Base-by-base conservation (phyloP, 2,888 invertebrate genomes). In the Cephus sareptanus region DNA sequence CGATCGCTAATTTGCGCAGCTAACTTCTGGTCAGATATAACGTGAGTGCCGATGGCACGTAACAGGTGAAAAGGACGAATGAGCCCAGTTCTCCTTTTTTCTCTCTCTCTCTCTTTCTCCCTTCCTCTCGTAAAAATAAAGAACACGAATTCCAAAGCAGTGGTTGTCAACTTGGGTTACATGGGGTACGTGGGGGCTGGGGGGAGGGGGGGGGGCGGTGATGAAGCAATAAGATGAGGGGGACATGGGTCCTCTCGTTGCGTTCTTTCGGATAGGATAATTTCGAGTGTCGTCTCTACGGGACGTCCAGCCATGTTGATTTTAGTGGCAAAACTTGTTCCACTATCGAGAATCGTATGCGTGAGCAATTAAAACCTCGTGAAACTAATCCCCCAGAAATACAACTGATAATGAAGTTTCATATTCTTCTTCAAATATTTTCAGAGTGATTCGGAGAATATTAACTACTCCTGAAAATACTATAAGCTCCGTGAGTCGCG, bases 131-230 rank as follows among this genome's bases (percentile, higher is more conserved):
- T 87, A 88, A 89, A 89, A 89, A 89, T 89, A 87, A 89, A 89
- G 86, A 86, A 87, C 81, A 87, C 86, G 86, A 89, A 89, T 89
- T 89, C 89, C 89, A 87, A 87, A 89, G 86, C 89, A 89, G 89
- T 86, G 89, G 86, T 86, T 89, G 87, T 87, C 89, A 88, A 88
- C 85, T 81, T 56, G 23, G 23, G 2, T 23, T 83, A n/a, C 71
- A n/a, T 15, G 71, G 71, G 71, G 71, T 34, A 71, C 15, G 56
- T 23, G 23, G 56, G 56, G 23, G 9, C 15, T 23, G 56, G 2
- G 15, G 33, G n/a, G n/a, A n/a, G 33, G 9, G 56, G 2, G 15
- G 33, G 33, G 9, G 56, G 6, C 9, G 56, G 23, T 23, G 56
- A 56, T 9, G 56, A 56, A 56, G 23, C 56, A 56, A 56, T 23